Conservation (phyloP, 2,888 invertebrate genomes). For the Incurvaria masculella region DNA sequence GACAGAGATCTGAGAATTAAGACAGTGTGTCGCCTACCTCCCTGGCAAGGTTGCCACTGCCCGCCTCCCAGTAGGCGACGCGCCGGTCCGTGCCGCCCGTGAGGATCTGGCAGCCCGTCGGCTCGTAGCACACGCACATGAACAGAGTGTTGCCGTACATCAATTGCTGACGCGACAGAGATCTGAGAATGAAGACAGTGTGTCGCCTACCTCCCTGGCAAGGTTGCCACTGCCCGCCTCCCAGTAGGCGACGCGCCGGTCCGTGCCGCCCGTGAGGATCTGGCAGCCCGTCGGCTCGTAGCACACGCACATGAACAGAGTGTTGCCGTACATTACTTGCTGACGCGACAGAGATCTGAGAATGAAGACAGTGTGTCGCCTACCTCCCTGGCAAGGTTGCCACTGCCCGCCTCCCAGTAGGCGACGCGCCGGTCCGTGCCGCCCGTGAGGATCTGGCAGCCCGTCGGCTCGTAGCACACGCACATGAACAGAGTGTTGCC, state of each 20-base stretch:
- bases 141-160: constrained; percentile 85
- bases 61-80: constrained; percentile 86
- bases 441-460: constrained; percentile 76
- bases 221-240: constrained; percentile 81
- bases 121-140: constrained; percentile 71
- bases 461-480: constrained; percentile 67
- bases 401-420: constrained; percentile 89
- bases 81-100: constrained; percentile 86
- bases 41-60: constrained; percentile 78
- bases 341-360: constrained; percentile 66
- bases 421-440: constrained; percentile 84
- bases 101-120: constrained; percentile 71
- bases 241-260: constrained; percentile 87
- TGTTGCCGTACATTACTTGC: constrained; percentile 84
- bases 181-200: constrained; percentile 40
- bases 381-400: constrained; percentile 75
- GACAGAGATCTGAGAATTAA: constrained; percentile 54
- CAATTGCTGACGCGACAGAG: constrained; percentile 71
- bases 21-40: constrained; percentile 43
- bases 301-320: constrained; percentile 73
- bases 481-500: constrained; percentile 84
- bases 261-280: constrained; percentile 80
- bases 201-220: constrained; percentile 63
- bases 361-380: not conserved
- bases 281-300: constrained; percentile 74